Evolutionary conservation across 1,140 invertebrate species (phyloP), one percentile per base, ranked within the genome.

Genomic region (Ericerus pela): DNA sequence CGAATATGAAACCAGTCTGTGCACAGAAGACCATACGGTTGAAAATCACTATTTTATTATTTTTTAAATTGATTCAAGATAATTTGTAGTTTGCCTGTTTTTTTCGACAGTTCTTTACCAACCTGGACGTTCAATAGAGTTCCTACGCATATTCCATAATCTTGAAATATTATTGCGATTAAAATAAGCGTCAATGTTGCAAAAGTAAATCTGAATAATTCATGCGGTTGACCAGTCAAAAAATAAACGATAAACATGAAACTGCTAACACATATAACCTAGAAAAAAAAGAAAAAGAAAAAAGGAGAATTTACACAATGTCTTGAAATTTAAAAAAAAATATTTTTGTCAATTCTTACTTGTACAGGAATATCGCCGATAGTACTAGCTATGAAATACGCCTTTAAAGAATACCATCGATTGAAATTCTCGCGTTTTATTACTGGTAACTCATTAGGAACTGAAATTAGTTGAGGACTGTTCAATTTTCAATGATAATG

Each of bases 101-200:
- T 26, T 5, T 51, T 18, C 28, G 24, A 31, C 16, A 55, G 20
- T 53, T 54, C 10, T 24, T 22, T 28, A 54, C 16, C 29, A 24
- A 51, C 41, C 22, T 27, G 6, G 6, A 29, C 84, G 16, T 12
- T 54, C 72, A 92, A 84, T 22, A 83, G 86, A 56, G 90, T 90
- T 54, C 93, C 93, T 58, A 96, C 91, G 22, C 96, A 76, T 4
- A 96, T 72, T 2, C 93, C 94, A 29, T 95, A 74, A 18, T 88
- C 91, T 70, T 97, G 93, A 5, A 90, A 84, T 24, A 96, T 89
- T 8, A 96, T 71, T 1, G 90, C 86, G 24, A 88, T 92, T 38
- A 94, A 76, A 55, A 90, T 82, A 59, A 87, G 84, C 64, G 95
- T 87, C 8, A 81, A 78, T 3, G 89, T 75, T 65, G 94, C 92